Evolutionary conservation across 1,140 invertebrate genomes (phyloP).

Genomic region (Eriosoma lanigerum): DNA sequence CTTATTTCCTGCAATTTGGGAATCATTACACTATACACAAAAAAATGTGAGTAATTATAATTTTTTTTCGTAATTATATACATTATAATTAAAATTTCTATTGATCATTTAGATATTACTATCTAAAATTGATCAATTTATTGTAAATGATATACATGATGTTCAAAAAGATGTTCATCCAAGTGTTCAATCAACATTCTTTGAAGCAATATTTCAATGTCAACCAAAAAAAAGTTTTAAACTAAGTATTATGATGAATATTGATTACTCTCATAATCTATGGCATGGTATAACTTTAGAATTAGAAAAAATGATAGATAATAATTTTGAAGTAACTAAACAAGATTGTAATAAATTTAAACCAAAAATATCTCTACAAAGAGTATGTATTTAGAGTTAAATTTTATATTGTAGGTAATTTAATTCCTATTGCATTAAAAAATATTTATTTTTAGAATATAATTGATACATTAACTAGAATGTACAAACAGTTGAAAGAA

Average conservation of each 20-base stretch:
- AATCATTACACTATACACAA: slow-evolving; percentile 81
- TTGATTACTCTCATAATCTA: slow-evolving; percentile 92
- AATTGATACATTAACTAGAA: slow-evolving; percentile 73
- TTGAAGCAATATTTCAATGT: slow-evolving; percentile 85
- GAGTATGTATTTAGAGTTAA: slow-evolving; percentile 56
- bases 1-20: slow-evolving; percentile 87
- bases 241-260: slow-evolving; percentile 81
- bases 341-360: slow-evolving; percentile 75
- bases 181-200: slow-evolving; percentile 88
- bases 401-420: background rate
- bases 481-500: slow-evolving; percentile 87
- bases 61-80: background rate
- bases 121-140: slow-evolving; percentile 86
- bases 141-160: slow-evolving; percentile 89
- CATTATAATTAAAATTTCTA: background rate
- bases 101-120: slow-evolving; percentile 64
- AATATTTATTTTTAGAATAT: slow-evolving; percentile 63
- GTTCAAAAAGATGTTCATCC: slow-evolving; percentile 92
- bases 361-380: slow-evolving; percentile 66
- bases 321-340: slow-evolving; percentile 55
- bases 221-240: slow-evolving; percentile 80
- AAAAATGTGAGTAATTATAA: slow-evolving; percentile 64
- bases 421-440: too few relatives aligned
- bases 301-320: slow-evolving; percentile 82
- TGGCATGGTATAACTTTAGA: slow-evolving; percentile 91